Conservation (phyloP, 2,113 vertebrate genomes). For the Promerops cafer region DNA sequence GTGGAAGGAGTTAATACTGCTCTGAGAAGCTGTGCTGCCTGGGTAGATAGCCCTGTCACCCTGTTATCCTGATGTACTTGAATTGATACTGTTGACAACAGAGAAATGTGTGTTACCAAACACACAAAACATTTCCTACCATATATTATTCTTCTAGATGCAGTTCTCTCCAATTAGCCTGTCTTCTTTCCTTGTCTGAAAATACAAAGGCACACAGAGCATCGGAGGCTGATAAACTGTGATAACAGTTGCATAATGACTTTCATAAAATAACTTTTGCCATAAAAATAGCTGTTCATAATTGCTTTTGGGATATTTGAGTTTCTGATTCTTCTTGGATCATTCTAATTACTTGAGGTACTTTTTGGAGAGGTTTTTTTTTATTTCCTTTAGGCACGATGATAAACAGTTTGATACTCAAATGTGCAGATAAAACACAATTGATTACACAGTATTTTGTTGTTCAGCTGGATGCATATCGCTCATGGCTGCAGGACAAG, state of each 20-base stretch:
- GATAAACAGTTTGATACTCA: background rate
- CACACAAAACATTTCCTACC: background rate
- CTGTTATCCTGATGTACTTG: background rate
- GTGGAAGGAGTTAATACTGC: background rate
- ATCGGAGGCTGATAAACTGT: background rate
- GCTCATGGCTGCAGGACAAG: background rate
- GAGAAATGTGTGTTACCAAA: background rate
- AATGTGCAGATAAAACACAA: background rate
- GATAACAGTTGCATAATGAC: background rate
- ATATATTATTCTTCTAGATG: background rate
- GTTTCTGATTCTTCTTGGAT: background rate
- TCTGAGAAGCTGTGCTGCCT: background rate
- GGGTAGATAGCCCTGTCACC: background rate
- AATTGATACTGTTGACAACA: background rate
- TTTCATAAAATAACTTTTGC: background rate
- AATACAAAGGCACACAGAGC: background rate
- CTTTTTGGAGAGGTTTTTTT: background rate
- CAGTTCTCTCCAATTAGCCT: background rate
- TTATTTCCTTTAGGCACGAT: background rate
- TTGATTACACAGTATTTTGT: background rate
- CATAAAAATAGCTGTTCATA: background rate
- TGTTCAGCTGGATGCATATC: background rate
- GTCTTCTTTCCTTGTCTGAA: background rate
- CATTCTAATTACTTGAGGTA: background rate
- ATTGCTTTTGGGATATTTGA: slow-evolving; percentile 1